Conservation (phyloP, 1,140 invertebrate species). For the Leptoteleia sp. region DNA sequence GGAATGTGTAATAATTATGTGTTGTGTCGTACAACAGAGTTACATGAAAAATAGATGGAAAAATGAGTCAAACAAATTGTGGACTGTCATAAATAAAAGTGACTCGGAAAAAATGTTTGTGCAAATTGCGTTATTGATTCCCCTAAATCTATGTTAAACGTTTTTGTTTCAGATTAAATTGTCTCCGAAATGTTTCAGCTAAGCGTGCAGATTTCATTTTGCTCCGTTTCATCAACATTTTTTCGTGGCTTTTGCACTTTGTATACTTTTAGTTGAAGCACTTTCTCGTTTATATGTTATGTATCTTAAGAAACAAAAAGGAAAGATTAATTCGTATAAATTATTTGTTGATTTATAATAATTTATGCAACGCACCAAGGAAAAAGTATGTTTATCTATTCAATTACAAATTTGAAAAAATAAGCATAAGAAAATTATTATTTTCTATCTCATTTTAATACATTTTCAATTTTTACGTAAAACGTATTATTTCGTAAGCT, state of each 20-base stretch:
- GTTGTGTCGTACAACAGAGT: conserved; percentile 17
- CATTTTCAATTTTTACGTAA: too few species aligned
- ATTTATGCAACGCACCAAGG: too few species aligned
- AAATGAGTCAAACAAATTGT: background rate
- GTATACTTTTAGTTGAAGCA: conserved; percentile 10
- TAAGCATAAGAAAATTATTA: too few species aligned
- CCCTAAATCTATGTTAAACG: background rate
- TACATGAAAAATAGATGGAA: conserved; percentile 2
- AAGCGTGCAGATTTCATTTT: too few species aligned
- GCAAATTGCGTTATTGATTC: conserved; percentile 15
- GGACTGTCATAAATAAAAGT: conserved; percentile 29
- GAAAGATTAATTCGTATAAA: too few species aligned
- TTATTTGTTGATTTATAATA: too few species aligned
- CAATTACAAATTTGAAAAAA: too few species aligned
- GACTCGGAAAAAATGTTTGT: conserved; percentile 21
- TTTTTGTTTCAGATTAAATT: conserved; percentile 13
- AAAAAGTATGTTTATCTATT: too few species aligned
- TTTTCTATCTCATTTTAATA: too few species aligned
- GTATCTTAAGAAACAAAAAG: background rate
- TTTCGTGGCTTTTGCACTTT: conserved; percentile 26
- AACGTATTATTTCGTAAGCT: too few species aligned
- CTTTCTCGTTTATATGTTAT: conserved; percentile 16
- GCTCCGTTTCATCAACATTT: conserved; percentile 7
- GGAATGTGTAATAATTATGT: conserved; percentile 29
- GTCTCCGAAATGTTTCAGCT: background rate